A percentile compares a stretch with the other conserved stretches of the same genome.
These are phyloP conservation scores for Sipha maydis DNA, from an alignment of 2,888 invertebrate species.

Conservation along the genomic window DNA sequence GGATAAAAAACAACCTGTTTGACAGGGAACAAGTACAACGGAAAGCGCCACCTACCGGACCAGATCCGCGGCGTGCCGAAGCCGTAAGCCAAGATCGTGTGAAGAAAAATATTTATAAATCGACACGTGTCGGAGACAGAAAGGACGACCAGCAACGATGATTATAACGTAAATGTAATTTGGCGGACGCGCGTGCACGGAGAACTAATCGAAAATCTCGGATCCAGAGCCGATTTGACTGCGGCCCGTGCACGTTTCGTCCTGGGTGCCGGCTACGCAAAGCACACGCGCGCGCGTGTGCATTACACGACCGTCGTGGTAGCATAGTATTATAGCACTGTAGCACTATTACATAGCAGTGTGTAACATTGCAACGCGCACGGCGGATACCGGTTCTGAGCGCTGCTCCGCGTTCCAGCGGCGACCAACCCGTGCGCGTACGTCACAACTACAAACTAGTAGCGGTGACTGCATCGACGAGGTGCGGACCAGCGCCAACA, in stretches of 20 bases:
- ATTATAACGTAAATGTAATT: no score
- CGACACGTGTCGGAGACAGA: no score
- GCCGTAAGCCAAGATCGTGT: no score
- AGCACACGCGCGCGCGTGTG: no score
- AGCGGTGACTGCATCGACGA: conserved; percentile 36
- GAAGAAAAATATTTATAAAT: no score
- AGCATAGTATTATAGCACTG: neutral
- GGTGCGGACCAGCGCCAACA: conserved; percentile 28
- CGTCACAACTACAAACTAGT: neutral
- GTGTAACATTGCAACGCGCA: neutral
- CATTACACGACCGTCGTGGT: no score
- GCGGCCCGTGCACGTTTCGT: neutral
- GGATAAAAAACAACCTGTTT: neutral
- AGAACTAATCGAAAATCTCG: no score
- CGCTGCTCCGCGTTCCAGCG: neutral
- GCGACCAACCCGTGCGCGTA: neutral
- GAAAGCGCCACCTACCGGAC: conserved; percentile 27
- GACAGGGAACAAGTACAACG: neutral
- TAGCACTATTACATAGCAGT: no score
- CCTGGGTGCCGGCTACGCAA: neutral
- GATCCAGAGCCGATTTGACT: no score
- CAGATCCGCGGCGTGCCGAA: neutral
- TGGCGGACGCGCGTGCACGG: no score
- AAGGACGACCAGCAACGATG: no score
- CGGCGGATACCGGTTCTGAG: neutral